phyloP scores from a whole-genome alignment of 2,113 vertebrate species.

The Dolichallabes microphthalmus region DNA sequence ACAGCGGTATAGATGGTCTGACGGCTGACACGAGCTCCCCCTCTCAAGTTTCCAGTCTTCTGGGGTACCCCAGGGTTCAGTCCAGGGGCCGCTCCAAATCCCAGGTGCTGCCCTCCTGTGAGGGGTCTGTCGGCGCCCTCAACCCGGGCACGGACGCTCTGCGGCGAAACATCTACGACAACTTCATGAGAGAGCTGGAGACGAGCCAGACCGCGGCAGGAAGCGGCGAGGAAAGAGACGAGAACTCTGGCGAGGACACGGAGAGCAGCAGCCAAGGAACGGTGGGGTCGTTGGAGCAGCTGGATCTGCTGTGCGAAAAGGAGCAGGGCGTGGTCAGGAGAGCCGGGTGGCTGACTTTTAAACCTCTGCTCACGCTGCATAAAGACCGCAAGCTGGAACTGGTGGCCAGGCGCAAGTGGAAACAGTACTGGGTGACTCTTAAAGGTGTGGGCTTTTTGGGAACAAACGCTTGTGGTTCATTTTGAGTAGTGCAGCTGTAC shows the following conservation, averaged over 20 bases:
- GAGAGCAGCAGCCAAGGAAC: constrained; percentile 88
- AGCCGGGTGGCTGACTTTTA: constrained; percentile 96
- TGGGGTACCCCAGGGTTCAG: constrained; percentile 74
- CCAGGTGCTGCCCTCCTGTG: constrained; percentile 74
- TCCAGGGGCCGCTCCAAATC: constrained; percentile 39
- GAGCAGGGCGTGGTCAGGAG: constrained; percentile 92
- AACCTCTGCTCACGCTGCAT: constrained; percentile 88
- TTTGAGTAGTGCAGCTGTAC: too few relatives aligned
- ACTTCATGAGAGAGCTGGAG: constrained; percentile 90
- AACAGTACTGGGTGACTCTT: constrained; percentile 93
- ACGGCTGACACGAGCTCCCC: constrained; percentile 76
- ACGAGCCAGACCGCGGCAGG: constrained; percentile 80
- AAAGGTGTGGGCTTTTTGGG: constrained; percentile 89
- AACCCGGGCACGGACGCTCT: constrained; percentile 71
- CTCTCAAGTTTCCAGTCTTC: constrained; percentile 72
- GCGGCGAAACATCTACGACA: constrained; percentile 85
- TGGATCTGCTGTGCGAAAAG: constrained; percentile 92
- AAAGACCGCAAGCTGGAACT: constrained; percentile 94
- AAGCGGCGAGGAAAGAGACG: constrained; percentile 72
- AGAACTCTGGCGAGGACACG: constrained; percentile 63
- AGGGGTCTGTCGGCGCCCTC: constrained; percentile 65
- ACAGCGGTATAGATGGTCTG: constrained; percentile 84
- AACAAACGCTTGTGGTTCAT: too few relatives aligned
- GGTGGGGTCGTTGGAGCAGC: constrained; percentile 86
- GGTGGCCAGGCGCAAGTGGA: constrained; percentile 89